Base-by-base conservation (phyloP, 2,888 invertebrate genomes). In the Crossocerus cetratus region DNA sequence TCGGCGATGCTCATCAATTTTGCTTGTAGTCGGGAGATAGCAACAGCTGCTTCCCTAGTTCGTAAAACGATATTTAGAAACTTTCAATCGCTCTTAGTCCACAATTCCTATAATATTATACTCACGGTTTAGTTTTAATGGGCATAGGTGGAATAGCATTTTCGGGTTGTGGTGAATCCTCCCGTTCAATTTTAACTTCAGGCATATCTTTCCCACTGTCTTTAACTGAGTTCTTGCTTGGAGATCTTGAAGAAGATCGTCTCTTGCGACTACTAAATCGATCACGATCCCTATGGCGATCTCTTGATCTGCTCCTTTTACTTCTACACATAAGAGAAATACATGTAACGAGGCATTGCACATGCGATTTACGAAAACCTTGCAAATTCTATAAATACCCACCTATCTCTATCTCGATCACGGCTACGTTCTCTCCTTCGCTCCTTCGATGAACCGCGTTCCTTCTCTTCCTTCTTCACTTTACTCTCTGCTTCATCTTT, bases 1-100 rank as follows among this genome's bases (percentile, higher is more conserved):
- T 93, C 93, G 0, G 93, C 93, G 84, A 93, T 91, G 70, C 93
- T 93, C 91, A 93, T 91, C 74, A 93, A 87, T 84, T 93, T 93
- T 3, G 93, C 93, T 86, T 94, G 94, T 3, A 93, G 90, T 81
- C 93, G 92, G 3, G 93, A 93, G 66, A 93, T 92, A 1, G 92
- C 90, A n/a, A 91, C 91, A 4, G 90, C 89, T 4, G 91, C 90
- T 84, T 90, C 91, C 67, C 91, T 91, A 11, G 0, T 32, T 32
- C 5, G 32, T 32, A 5, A 0, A 32, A 2, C 2, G 32, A 49
- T 49, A 49, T 16, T 66, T 49, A 55, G n/a, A 60, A 16, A 69
- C 13, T n/a, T 53, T 57, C n/a, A 55, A 18, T 64, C 56, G 65
- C 75, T 69, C 23, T 57, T 65, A 58, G 68, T 22, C 22, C 2